Conservation (phyloP, 2,888 invertebrate genomes). For the Pollenia angustigena region DNA sequence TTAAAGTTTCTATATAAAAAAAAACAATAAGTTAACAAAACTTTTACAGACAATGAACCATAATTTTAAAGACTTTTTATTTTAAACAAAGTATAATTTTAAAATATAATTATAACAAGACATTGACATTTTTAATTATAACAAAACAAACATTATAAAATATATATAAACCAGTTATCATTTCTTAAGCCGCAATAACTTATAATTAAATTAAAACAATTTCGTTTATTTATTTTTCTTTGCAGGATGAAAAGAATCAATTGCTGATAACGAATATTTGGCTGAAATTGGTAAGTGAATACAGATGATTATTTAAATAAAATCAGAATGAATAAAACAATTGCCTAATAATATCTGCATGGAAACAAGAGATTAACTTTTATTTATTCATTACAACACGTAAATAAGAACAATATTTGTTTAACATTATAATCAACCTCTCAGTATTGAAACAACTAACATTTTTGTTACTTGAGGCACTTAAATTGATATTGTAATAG, state of each 20-base stretch:
- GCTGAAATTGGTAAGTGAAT: constrained; percentile 95
- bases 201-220: background rate
- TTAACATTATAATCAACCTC: constrained; percentile 28
- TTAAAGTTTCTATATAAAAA: too few relatives aligned
- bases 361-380: constrained; percentile 17
- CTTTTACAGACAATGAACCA: too few relatives aligned
- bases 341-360: too few relatives aligned
- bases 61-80: too few relatives aligned
- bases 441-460: background rate
- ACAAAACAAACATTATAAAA: too few relatives aligned
- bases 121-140: too few relatives aligned
- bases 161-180: too few relatives aligned
- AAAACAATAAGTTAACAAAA: too few relatives aligned
- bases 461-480: background rate
- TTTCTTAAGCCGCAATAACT: background rate
- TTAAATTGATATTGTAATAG: background rate
- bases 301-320: background rate
- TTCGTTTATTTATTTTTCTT: constrained; percentile 80
- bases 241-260: constrained; percentile 98
- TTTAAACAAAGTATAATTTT: too few relatives aligned
- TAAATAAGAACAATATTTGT: constrained; percentile 5
- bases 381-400: background rate
- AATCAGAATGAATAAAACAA: too few relatives aligned
- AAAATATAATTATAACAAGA: too few relatives aligned
- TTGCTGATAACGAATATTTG: constrained; percentile 98